These are phyloP conservation scores for Chionoecetes opilio DNA, from an alignment of 1,140 invertebrate genomes.

Conservation along the genomic window DNA sequence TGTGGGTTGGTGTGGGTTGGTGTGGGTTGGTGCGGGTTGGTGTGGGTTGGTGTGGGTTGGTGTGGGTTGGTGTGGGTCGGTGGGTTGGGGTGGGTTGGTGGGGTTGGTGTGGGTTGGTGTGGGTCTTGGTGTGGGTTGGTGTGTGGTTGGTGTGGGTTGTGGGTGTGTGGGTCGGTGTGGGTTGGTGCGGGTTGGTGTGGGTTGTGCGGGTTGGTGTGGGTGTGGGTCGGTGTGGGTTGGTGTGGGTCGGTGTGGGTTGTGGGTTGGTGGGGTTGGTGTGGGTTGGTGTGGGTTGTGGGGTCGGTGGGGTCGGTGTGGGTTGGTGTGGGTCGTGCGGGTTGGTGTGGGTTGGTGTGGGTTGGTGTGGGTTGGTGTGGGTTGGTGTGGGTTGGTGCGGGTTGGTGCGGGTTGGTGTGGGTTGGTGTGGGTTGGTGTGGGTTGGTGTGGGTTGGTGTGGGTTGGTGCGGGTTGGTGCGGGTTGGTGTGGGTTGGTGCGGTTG, in stretches of 20 bases:
- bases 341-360: slow-evolving; percentile 13
- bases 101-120: slow-evolving; percentile 13
- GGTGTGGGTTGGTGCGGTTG: not conserved
- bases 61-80: slow-evolving; percentile 7
- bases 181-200: slow-evolving; percentile 2
- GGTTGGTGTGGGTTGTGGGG: too few relatives aligned
- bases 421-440: slow-evolving; percentile 13
- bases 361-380: slow-evolving; percentile 13
- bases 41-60: slow-evolving; percentile 13
- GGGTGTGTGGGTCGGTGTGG: too few relatives aligned
- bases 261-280: too few relatives aligned
- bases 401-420: slow-evolving; percentile 1
- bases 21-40: slow-evolving; percentile 2
- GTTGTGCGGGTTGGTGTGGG: too few relatives aligned
- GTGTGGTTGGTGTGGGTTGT: slow-evolving; percentile 11
- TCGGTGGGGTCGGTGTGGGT: slow-evolving; percentile 4
- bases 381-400: slow-evolving; percentile 2
- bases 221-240: slow-evolving; percentile 10
- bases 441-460: slow-evolving; percentile 13
- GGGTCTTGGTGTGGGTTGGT: not conserved
- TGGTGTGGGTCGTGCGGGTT: too few relatives aligned
- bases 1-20: slow-evolving; percentile 13
- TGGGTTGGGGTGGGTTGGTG: too few relatives aligned
- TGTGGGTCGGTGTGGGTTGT: too few relatives aligned
- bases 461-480: not conserved